Base-by-base conservation (phyloP, 2,888 invertebrate genomes). In the Sipunculus nudus region DNA sequence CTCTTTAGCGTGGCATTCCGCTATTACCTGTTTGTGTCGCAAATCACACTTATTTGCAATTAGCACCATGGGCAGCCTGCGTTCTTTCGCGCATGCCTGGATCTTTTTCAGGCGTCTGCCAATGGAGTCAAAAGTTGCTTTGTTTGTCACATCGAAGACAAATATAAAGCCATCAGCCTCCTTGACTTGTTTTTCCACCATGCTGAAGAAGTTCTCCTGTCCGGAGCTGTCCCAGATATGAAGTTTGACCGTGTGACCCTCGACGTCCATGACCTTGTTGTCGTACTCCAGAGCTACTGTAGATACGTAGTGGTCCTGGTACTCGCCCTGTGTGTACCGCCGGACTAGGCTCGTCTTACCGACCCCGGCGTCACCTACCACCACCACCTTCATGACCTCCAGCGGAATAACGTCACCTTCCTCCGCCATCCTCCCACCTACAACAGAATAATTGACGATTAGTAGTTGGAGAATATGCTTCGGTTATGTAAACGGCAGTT, bases 331-430 rank as follows among this genome's bases (percentile, higher is more conserved):
- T 26, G 32, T 3, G 31, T 50, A 49, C 19, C 39, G 52, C 2
- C 25, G 21, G 13, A 59, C 23, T 16, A 62, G 43, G 35, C 38
- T 29, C 2, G 35, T 29, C 48, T 62, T 62, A 19, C 62, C 62
- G 2, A 45, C 53, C 25, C 38, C 21, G n/a, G 29, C 21, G 52
- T 62, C 45, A 6, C 62, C 62, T 8, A 59, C 21, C n/a, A 62
- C 46, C 32, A 61, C 58, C 29, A 61, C 25, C 87, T 21, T 39
- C 43, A 61, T 26, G 10, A 29, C 19, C 40, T 53, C 56, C n/a
- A 19, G 3, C 6, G 21, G 1, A 2, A 16, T 53, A 3, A 19
- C 3, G 3, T 29, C 23, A 19, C 4, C 31, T 6, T 23, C 8
- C 6, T 49, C 47, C 41, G 45, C 45, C 28, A 23, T 3, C 41